phyloP scores from a whole-genome alignment of 2,797 vertebrate genomes.

The Typhlichthys subterraneus region DNA sequence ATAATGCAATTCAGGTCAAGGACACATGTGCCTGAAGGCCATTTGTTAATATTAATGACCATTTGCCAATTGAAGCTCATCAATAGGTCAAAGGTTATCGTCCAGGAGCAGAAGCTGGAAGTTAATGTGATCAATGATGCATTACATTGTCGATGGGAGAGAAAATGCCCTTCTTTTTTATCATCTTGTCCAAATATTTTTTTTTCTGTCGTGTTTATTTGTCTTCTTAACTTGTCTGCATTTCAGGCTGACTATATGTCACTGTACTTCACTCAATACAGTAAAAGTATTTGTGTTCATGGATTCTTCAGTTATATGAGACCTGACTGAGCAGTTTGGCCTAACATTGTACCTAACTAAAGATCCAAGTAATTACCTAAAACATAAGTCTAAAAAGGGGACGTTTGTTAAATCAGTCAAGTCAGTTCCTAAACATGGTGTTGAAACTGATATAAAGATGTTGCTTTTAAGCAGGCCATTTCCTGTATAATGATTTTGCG shows the following conservation, averaged over 20 bases:
- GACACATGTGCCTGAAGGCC: slow-evolving; percentile 61
- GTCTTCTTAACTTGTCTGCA: not conserved
- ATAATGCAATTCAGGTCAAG: slow-evolving; percentile 69
- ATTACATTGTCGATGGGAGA: slow-evolving; percentile 60
- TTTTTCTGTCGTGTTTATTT: slow-evolving; percentile 6
- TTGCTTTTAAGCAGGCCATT: slow-evolving; percentile 1
- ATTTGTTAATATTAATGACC: slow-evolving; percentile 78
- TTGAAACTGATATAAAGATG: slow-evolving; percentile 4
- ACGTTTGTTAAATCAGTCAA: no score
- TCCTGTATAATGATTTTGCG: slow-evolving; percentile 14
- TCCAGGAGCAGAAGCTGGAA: slow-evolving; percentile 67
- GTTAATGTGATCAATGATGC: slow-evolving; percentile 77
- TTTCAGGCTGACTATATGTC: not conserved
- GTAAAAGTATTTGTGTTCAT: no score
- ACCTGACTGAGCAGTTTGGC: no score
- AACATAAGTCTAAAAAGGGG: no score
- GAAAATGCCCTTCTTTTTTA: slow-evolving; percentile 41
- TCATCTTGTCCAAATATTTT: slow-evolving; percentile 31
- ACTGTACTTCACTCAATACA: no score
- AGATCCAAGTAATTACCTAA: no score
- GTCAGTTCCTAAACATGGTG: not conserved
- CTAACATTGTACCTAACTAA: no score
- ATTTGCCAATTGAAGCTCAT: slow-evolving; percentile 58
- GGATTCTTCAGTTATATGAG: no score
- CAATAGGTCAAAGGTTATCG: slow-evolving; percentile 80